Evolutionary conservation across 2,888 invertebrate genomes (phyloP).

Genomic region (Erebia ligea): DNA sequence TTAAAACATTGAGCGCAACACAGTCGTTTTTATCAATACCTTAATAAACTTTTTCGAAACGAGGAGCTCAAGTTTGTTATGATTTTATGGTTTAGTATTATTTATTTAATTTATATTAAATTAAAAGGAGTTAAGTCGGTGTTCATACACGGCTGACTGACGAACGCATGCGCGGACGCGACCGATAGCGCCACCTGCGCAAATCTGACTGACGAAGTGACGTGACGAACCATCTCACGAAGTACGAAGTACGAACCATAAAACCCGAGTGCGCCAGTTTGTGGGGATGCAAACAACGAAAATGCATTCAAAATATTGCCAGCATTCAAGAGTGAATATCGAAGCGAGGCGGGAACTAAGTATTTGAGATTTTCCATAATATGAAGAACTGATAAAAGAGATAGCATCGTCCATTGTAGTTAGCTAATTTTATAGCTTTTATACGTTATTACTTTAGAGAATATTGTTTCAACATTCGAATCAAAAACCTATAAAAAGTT

Average conservation of each 20-base stretch:
- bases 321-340: not conserved
- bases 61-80: constrained; percentile 59
- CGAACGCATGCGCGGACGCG: constrained; percentile 58
- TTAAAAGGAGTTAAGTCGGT: constrained; percentile 64
- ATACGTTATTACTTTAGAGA: not conserved
- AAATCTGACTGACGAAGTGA: constrained; percentile 52
- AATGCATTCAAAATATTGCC: constrained; percentile 28
- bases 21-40: constrained; percentile 33
- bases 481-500: not conserved
- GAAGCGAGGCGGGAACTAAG: not conserved
- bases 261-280: constrained; percentile 28
- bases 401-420: too few relatives aligned
- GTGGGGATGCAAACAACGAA: constrained; percentile 31
- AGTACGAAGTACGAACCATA: too few relatives aligned
- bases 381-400: not conserved
- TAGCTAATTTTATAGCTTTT: too few relatives aligned
- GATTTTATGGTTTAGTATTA: constrained; percentile 39
- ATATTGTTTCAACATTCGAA: not conserved
- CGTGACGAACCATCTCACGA: constrained; percentile 33
- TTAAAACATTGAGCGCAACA: constrained; percentile 43
- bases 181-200: constrained; percentile 64
- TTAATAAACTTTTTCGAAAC: constrained; percentile 53
- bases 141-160: constrained; percentile 58
- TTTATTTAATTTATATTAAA: constrained; percentile 51
- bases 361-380: not conserved